Conservation (phyloP, 2,113 vertebrate species). For the Miniopterus natalensis region DNA sequence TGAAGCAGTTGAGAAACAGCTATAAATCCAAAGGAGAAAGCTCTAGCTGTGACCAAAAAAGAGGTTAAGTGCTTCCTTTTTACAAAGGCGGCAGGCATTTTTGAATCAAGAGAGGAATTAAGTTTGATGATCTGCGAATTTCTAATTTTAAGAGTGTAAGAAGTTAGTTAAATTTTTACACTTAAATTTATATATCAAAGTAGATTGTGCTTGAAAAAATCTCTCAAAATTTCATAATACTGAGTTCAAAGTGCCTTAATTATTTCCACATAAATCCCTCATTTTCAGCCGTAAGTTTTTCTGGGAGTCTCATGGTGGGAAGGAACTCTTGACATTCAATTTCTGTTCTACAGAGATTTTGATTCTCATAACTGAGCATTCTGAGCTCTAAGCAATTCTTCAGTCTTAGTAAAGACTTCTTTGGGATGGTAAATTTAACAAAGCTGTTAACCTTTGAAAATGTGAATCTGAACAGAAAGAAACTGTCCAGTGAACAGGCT, state of each 20-base stretch:
- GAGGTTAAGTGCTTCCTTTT: background rate
- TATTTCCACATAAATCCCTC: constrained; percentile 3
- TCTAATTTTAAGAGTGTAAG: background rate
- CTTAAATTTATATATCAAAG: constrained; percentile 38
- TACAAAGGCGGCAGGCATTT: background rate
- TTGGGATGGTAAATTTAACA: constrained; percentile 52
- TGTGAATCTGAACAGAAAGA: constrained; percentile 54
- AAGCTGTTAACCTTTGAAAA: constrained; percentile 72
- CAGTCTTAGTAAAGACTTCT: constrained; percentile 19
- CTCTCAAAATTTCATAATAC: constrained; percentile 19
- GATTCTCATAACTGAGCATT: constrained; percentile 41
- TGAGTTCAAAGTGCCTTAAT: background rate
- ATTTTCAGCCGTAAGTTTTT: constrained; percentile 39
- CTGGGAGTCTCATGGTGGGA: constrained; percentile 10
- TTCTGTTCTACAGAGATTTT: constrained; percentile 55
- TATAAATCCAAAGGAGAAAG: background rate
- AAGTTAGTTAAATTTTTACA: constrained; percentile 32
- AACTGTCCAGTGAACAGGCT: background rate
- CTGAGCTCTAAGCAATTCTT: constrained; percentile 38
- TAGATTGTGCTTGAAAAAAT: constrained; percentile 8
- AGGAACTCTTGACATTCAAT: constrained; percentile 18
- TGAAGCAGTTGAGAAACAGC: background rate
- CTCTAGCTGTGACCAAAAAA: background rate
- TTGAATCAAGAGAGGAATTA: constrained; percentile 36
- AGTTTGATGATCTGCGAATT: constrained; percentile 5